Base-by-base conservation (phyloP, 2,797 vertebrate genomes). In the Buceros bicornis region DNA sequence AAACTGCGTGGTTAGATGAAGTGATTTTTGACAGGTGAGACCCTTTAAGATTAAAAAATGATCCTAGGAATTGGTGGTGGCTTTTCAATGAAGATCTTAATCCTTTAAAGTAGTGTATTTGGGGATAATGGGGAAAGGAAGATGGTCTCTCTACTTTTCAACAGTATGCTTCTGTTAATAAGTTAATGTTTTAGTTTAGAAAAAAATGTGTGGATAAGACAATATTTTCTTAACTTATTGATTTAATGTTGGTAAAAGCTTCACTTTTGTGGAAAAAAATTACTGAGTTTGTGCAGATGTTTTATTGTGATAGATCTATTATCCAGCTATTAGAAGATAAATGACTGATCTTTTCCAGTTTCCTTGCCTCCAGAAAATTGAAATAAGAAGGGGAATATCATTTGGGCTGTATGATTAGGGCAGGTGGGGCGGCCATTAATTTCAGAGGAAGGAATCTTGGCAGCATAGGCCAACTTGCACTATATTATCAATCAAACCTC, bases 271-370 rank as follows among this genome's bases (percentile, higher is more conserved):
- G 96, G 89, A 96, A 97, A 97, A 98, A 98, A 98, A 98, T 98
- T 87, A 95, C 96, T 94, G 98, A 98, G 97, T 99, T 99, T 99
- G 98, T 99, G 98, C 98, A 98, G 98, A 98, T 99, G 98, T 99
- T 99, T 99, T 99, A 98, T 99, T 98, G 98, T 99, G 99, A 99
- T 99, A 99, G 98, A 99, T 99, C 99, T 99, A 99, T 99, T 99
- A 99, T 99, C 98, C 99, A 98, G 98, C 99, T 99, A 99, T 99
- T 99, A 99, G 99, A 99, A 99, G 99, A 99, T 99, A 99, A 99
- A 99, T 99, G 99, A 99, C 99, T 98, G 98, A 99, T 99, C 98
- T 99, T 99, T 98, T 98, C 98, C 98, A 97, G 98, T 98, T 98
- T 98, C 98, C 97, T 98, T 98, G 97, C 98, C 97, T 98, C 96